Conservation (phyloP, 2,888 invertebrate species). For the Tenthredo livida region DNA sequence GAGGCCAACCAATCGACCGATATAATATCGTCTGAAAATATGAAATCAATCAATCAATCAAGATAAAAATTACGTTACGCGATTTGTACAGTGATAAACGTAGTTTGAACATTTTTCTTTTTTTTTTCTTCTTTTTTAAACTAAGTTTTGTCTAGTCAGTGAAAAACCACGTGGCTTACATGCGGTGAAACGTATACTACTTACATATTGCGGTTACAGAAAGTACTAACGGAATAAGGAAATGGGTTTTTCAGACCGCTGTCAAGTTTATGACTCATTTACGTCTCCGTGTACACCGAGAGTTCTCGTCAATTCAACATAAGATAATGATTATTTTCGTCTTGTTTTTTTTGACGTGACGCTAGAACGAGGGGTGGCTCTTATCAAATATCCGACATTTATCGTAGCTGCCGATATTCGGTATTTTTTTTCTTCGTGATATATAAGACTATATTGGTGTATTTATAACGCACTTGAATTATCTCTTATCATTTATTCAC, state of each 20-base stretch:
- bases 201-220: background rate
- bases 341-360: background rate
- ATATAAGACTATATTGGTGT: background rate
- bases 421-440: background rate
- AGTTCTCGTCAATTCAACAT: background rate
- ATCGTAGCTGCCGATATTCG: background rate
- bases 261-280: background rate
- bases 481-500: background rate
- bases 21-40: background rate
- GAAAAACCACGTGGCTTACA: background rate
- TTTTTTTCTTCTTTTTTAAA: no score
- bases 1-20: background rate
- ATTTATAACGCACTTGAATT: background rate
- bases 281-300: background rate
- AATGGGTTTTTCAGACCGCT: background rate
- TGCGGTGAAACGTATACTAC: background rate
- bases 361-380: background rate
- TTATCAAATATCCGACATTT: background rate
- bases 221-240: background rate
- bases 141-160: background rate
- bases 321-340: background rate
- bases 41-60: slow-evolving; percentile 1
- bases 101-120: background rate
- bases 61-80: background rate
- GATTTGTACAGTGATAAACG: background rate